Percentiles rank a stretch among this genome's conserved stretches.
phyloP scores from a whole-genome alignment of 2,797 vertebrate species.

The Takifugu rubripes region DNA sequence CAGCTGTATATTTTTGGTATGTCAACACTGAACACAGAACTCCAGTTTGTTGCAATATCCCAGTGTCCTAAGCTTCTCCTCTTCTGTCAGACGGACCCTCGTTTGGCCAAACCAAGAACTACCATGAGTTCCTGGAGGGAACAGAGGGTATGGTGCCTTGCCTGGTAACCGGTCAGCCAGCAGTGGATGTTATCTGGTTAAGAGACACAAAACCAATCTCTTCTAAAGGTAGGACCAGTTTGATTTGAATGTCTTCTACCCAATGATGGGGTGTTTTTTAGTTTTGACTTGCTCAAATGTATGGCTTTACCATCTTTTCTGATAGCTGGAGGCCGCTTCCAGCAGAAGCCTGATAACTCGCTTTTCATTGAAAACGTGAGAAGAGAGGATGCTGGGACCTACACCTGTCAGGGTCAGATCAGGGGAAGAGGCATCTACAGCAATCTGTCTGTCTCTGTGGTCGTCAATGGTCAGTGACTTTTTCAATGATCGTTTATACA shows the following conservation, averaged over 20 bases:
- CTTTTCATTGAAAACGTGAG: conserved; percentile 58
- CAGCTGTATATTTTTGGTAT: conserved; percentile 67
- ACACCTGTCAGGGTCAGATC: conserved; percentile 64
- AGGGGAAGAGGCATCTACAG: conserved; percentile 33
- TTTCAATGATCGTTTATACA: not conserved
- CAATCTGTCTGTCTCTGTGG: conserved; percentile 52
- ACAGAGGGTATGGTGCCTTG: conserved; percentile 60
- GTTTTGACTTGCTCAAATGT: not conserved
- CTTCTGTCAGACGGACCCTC: conserved; percentile 57
- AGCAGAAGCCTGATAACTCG: conserved; percentile 38
- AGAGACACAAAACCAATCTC: conserved; percentile 30
- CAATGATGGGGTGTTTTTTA: not conserved
- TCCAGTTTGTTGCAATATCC: not conserved
- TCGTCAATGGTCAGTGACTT: conserved; percentile 67
- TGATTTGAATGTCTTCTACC: not conserved
- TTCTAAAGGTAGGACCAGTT: conserved; percentile 48
- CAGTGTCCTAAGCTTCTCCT: not conserved
- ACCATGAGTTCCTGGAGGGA: conserved; percentile 75
- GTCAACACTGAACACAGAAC: conserved; percentile 2
- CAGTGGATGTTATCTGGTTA: conserved; percentile 63
- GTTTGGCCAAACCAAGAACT: conserved; percentile 54
- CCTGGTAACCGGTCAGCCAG: conserved; percentile 59
- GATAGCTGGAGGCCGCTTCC: conserved; percentile 41
- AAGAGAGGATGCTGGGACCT: conserved; percentile 64
- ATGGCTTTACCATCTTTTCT: not conserved